phyloP scores from a whole-genome alignment of 2,113 vertebrate genomes.

The Sapayoa aenigma region DNA sequence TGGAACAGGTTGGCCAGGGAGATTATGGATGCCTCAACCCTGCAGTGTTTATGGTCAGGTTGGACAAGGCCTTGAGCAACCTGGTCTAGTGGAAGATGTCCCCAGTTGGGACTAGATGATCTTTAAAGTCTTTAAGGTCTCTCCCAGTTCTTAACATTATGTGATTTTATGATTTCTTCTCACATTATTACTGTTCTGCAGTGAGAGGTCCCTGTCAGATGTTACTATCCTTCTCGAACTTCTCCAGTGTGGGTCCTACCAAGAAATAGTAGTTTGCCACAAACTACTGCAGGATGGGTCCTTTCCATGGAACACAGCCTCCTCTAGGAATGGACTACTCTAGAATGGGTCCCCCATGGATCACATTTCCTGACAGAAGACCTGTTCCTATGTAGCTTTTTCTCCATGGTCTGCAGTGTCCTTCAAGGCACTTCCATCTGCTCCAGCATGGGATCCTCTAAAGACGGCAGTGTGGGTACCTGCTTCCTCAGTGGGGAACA shows the following conservation, averaged over 20 bases:
- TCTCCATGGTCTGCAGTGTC: not conserved
- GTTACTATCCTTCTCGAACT: not conserved
- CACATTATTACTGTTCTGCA: not conserved
- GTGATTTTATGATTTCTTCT: not conserved
- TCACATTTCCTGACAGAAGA: not conserved
- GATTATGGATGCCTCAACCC: not conserved
- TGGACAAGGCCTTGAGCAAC: not conserved
- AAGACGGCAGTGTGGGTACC: no score
- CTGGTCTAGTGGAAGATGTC: not conserved
- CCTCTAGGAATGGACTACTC: not conserved
- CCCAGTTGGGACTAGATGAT: not conserved
- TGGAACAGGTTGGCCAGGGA: not conserved
- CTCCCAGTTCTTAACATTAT: not conserved
- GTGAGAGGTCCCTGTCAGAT: fast-evolving
- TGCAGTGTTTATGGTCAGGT: not conserved
- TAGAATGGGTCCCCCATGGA: fast-evolving
- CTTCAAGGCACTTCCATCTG: not conserved
- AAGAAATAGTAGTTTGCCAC: not conserved
- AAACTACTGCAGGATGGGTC: not conserved
- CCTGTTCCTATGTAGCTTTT: not conserved
- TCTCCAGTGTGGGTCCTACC: not conserved
- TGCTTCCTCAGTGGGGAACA: not conserved
- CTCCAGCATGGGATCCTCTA: not conserved
- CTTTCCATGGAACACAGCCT: fast-evolving
- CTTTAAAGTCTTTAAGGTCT: not conserved